These are phyloP conservation scores for Rachycentron canadum DNA, from an alignment of 2,797 vertebrate genomes.

Conservation along the genomic window DNA sequence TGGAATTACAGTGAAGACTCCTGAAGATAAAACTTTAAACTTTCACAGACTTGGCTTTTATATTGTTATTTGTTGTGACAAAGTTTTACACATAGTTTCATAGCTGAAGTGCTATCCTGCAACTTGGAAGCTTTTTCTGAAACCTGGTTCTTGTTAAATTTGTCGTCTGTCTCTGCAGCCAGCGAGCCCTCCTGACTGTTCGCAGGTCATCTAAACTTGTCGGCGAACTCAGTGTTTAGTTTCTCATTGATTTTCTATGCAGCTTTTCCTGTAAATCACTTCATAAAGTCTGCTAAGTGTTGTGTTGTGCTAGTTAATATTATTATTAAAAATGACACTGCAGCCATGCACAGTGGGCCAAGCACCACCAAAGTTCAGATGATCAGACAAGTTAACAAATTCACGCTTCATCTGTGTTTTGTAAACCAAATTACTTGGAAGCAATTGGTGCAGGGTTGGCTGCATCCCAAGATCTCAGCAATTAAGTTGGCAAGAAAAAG, in stretches of 20 bases:
- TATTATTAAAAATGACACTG: not conserved
- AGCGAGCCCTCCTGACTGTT: not conserved
- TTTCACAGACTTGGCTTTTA: not conserved
- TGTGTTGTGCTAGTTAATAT: not conserved
- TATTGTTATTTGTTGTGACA: not conserved
- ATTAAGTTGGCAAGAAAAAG: conserved; percentile 19
- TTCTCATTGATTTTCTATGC: not conserved
- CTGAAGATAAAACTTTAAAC: conserved; percentile 2
- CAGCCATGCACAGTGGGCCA: not conserved
- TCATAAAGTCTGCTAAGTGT: not conserved
- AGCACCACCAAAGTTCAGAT: conserved; percentile 14
- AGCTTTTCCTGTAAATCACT: not conserved
- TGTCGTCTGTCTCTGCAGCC: not conserved
- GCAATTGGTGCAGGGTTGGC: conserved; percentile 16
- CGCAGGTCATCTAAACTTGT: not conserved
- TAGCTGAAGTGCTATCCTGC: too few species aligned
- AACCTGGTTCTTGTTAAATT: not conserved
- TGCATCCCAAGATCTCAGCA: conserved; percentile 23
- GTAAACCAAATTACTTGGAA: conserved; percentile 46
- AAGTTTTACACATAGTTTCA: not conserved
- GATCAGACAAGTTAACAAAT: conserved; percentile 14
- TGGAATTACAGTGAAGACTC: conserved; percentile 19
- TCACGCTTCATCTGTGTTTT: conserved; percentile 30
- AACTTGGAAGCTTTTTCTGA: not conserved
- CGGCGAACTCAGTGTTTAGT: too few species aligned